Evolutionary conservation across 2,797 vertebrate species (phyloP).

Genomic region (Parauchenoglanis ngamensis): DNA sequence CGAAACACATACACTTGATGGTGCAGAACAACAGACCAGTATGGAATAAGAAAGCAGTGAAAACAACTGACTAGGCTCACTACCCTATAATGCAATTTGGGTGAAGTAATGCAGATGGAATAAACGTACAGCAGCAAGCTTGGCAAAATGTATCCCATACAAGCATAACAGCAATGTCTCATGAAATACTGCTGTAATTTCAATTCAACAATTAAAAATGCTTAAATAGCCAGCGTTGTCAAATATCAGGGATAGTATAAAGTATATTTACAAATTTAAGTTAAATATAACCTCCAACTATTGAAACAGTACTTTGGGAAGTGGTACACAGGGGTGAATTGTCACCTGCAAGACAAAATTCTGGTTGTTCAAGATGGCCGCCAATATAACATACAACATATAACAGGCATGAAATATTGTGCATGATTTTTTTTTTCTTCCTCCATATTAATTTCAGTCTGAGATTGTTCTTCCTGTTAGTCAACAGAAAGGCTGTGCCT

Average conservation of each 20-base stretch:
- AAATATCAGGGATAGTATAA: neutral
- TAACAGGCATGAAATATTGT: neutral
- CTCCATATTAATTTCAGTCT: neutral
- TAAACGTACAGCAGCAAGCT: neutral
- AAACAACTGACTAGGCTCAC: neutral
- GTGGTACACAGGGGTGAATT: neutral
- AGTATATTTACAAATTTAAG: neutral
- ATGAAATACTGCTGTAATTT: neutral
- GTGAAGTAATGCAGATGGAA: neutral
- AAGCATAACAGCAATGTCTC: neutral
- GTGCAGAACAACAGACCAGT: neutral
- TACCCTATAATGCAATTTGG: neutral
- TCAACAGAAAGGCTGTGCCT: constrained; percentile 4
- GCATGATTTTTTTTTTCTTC: neutral
- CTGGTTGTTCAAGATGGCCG: neutral
- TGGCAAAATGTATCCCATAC: neutral
- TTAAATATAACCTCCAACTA: neutral
- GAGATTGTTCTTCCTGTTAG: neutral
- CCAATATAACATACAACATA: neutral
- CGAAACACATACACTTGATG: neutral
- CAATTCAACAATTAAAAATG: neutral
- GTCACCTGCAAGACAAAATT: neutral
- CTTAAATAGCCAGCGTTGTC: neutral
- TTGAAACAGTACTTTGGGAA: neutral
- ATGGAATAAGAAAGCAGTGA: neutral